Evolutionary conservation across 2,113 vertebrate genomes (phyloP).

Genomic region (Cavia aperea): DNA sequence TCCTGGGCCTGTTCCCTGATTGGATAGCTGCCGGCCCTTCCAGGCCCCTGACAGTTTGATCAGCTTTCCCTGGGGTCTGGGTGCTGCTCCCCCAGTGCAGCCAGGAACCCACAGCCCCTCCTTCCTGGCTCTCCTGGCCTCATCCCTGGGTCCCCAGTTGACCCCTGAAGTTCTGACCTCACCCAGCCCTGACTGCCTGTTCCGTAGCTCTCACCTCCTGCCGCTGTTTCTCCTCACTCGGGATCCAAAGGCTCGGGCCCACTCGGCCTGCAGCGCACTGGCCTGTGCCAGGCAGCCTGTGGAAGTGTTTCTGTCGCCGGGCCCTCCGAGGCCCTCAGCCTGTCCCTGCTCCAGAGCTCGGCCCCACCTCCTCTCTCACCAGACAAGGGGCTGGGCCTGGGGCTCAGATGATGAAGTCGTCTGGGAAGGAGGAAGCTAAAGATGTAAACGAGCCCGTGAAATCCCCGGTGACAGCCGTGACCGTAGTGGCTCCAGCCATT

Average conservation of each 20-base stretch:
- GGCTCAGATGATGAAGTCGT: constrained; percentile 61
- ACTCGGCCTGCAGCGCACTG: not conserved
- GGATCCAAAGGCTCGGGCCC: not conserved
- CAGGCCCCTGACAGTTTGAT: not conserved
- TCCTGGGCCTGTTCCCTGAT: not conserved
- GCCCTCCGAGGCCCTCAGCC: not conserved
- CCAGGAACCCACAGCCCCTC: not conserved
- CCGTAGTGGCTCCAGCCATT: constrained; percentile 66
- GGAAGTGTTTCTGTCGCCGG: not conserved
- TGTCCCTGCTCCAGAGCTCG: not conserved
- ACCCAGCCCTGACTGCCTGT: not conserved
- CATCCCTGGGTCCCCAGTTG: not conserved
- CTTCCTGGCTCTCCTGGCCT: not conserved
- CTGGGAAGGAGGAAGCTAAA: constrained; percentile 74
- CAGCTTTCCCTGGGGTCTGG: not conserved
- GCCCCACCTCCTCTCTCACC: constrained; percentile 32
- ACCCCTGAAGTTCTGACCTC: not conserved
- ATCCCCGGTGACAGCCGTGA: constrained; percentile 76
- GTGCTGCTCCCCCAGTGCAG: no score
- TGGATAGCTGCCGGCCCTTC: not conserved
- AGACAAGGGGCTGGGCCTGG: constrained; percentile 24
- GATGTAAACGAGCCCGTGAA: constrained; percentile 77
- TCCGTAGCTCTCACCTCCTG: not conserved
- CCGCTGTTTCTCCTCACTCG: no score
- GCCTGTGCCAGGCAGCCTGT: not conserved